Percentiles rank a stretch among this genome's conserved stretches.
These are phyloP conservation scores for Cotesia glomerata DNA, from an alignment of 1,140 invertebrate species.

Conservation along the genomic window DNA sequence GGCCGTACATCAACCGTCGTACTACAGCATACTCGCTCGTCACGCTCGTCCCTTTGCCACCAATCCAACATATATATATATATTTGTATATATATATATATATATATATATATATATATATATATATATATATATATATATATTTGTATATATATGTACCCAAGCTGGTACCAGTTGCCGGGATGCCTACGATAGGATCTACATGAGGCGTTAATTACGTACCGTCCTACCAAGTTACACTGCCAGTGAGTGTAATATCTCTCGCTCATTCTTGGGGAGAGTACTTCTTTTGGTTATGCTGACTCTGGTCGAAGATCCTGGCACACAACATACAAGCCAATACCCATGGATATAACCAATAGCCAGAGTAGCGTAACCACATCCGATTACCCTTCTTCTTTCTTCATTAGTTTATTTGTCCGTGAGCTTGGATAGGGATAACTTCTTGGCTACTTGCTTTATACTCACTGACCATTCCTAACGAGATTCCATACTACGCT, in stretches of 20 bases:
- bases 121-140: no score
- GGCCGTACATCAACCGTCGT: conserved; percentile 52
- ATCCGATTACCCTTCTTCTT: background rate
- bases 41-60: conserved; percentile 52
- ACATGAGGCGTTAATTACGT: conserved; percentile 64
- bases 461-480: conserved; percentile 2
- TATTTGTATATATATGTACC: background rate
- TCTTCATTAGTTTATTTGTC: background rate
- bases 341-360: no score
- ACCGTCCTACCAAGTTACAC: conserved; percentile 61
- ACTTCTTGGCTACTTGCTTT: background rate
- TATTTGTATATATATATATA: no score
- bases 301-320: background rate
- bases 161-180: background rate
- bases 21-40: conserved; percentile 40
- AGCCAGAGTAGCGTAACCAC: no score
- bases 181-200: conserved; percentile 51
- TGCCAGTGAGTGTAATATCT: conserved; percentile 33
- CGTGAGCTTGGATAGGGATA: no score
- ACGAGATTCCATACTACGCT: background rate
- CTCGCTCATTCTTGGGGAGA: background rate
- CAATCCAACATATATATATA: background rate
- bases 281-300: background rate
- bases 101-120: no score
- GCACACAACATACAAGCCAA: background rate